A percentile compares a stretch with the other conserved stretches of the same genome.
These are phyloP conservation scores for Podarcis muralis DNA, from an alignment of 2,113 vertebrate genomes.

Conservation along the genomic window DNA sequence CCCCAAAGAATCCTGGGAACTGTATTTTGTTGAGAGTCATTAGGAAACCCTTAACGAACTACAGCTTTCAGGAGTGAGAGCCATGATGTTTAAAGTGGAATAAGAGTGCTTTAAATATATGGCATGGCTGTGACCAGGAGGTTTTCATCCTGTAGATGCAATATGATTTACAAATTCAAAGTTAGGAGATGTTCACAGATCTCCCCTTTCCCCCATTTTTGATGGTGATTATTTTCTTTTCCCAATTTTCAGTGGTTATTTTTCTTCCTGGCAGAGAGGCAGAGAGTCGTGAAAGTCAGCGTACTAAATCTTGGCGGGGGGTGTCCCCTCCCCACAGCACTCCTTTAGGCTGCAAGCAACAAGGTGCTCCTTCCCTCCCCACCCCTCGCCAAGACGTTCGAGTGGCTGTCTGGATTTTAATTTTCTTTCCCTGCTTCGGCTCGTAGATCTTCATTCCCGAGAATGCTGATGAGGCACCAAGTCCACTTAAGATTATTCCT, in stretches of 20 bases:
- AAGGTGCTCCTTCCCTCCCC: not conserved
- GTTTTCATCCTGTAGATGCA: not conserved
- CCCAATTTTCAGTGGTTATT: not conserved
- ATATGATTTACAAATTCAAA: not conserved
- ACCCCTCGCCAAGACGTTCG: not conserved
- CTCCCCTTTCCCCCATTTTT: not conserved
- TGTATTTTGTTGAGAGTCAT: too few relatives aligned
- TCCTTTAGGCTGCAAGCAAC: not conserved
- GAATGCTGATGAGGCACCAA: constrained; percentile 25
- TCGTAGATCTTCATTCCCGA: constrained; percentile 20
- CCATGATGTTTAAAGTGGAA: too few relatives aligned
- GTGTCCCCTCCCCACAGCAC: not conserved
- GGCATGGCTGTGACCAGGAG: too few relatives aligned
- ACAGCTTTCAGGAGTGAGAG: too few relatives aligned
- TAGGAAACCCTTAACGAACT: too few relatives aligned
- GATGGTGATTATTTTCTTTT: constrained; percentile 18
- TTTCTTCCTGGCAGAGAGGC: constrained; percentile 17
- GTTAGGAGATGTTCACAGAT: not conserved
- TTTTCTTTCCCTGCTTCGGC: not conserved
- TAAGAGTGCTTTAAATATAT: too few relatives aligned
- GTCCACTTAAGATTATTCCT: constrained; percentile 6
- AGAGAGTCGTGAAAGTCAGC: not conserved
- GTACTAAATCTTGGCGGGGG: not conserved
- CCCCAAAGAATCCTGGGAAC: too few relatives aligned
- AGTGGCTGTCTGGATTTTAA: not conserved